Evolutionary conservation across 2,797 vertebrate species (phyloP), one percentile per base, ranked within the genome.

Genomic region (Dermochelys coriacea): DNA sequence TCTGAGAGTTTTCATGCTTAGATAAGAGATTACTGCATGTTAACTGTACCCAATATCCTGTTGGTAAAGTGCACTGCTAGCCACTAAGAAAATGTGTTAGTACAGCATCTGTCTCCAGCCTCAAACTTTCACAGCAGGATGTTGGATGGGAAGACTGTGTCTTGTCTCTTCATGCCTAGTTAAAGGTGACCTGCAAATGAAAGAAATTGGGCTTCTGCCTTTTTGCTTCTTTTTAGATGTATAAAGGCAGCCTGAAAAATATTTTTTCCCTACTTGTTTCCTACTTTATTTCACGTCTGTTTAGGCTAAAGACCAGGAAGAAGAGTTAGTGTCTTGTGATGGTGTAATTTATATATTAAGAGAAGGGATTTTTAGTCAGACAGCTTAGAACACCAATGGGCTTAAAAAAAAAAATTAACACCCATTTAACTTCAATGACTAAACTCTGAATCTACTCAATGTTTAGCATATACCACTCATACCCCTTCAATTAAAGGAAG

Each of bases 171-270:
- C 41, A 27, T 0, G 5, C 95, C 52, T 18, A 83, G 82, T 93
- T 25, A 86, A 92, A 93, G 50, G 10, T 55, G 88, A 83, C 74
- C 0, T 1, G 37, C 55, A 91, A 71, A 71, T 23, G 37, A 41
- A 85, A 93, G 12, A 49, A 68, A 11, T 84, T 89, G 91, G 68
- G 87, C 18, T 68, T 85, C 68, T 47, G 86, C 47, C 3, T 49
- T 96, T 91, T 95, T 59, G 37, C 84, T 89, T 79, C n/a, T 78
- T 94, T 29, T 87, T 55, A 41, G 52, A 75, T 29, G 71, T 2
- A 4, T 5, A 80, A 23, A 92, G 15, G 68, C 18, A 4, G 77
- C 85, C 80, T 29, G 89, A 3, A 18, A 83, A 89, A 59, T 29
- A 14, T 64, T 84, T 77, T 18, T 37, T 94, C 84, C 59, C 64